These are phyloP conservation scores for Teinopalpus imperialis DNA, from an alignment of 2,888 invertebrate genomes.

Conservation along the genomic window DNA sequence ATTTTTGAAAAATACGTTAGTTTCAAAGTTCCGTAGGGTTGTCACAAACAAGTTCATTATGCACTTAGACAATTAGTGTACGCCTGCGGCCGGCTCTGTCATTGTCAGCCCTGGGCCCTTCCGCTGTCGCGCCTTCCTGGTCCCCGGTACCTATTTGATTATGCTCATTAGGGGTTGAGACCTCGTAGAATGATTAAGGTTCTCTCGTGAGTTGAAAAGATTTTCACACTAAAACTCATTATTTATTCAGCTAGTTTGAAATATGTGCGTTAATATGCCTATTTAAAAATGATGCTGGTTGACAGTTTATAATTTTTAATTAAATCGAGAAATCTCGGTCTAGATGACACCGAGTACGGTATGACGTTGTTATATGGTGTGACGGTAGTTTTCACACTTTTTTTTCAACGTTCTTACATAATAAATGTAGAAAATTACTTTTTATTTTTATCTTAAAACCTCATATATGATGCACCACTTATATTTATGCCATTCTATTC, in stretches of 20 bases:
- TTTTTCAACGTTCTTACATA: slow-evolving; percentile 1
- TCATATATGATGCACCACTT: no score
- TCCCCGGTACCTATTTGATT: slow-evolving; percentile 44
- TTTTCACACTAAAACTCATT: slow-evolving; percentile 26
- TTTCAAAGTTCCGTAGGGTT: slow-evolving; percentile 55
- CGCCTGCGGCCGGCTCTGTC: slow-evolving; percentile 53
- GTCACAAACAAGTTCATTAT: slow-evolving; percentile 75
- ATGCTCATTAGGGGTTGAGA: slow-evolving; percentile 41
- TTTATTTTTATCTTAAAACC: no score
- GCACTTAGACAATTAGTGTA: slow-evolving; percentile 80
- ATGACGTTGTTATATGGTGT: no score
- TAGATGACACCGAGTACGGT: slow-evolving; percentile 1
- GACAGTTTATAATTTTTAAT: slow-evolving; percentile 14
- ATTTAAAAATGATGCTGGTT: slow-evolving; percentile 10
- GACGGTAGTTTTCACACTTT: slow-evolving; percentile 21
- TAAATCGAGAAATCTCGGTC: slow-evolving; percentile 7
- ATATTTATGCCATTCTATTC: no score
- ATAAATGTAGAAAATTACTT: no score
- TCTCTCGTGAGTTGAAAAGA: slow-evolving; percentile 23
- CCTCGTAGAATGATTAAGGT: slow-evolving; percentile 20
- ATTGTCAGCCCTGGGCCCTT: slow-evolving; percentile 62
- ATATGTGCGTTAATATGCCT: slow-evolving; percentile 19
- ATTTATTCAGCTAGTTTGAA: slow-evolving; percentile 25
- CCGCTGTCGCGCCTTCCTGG: slow-evolving; percentile 54
- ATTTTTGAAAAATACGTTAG: slow-evolving; percentile 28